Base-by-base conservation (phyloP, 37 sponge, comb jelly and placozoan species). In the Crambe crambe region DNA sequence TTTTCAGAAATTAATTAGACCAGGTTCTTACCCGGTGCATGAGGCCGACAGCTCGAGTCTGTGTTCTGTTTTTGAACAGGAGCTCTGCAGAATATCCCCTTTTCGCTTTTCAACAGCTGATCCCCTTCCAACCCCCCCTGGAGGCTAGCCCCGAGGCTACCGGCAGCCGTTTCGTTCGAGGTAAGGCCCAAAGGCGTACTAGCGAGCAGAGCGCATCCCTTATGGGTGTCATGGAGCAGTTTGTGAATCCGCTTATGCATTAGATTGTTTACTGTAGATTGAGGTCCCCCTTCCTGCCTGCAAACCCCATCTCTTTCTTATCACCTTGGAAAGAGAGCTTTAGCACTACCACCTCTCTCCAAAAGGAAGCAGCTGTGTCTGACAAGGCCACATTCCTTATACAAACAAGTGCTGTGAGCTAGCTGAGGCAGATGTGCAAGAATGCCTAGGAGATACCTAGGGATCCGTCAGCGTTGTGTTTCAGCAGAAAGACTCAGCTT, bases 361-460 rank as follows among this genome's bases (percentile, higher is more conserved):
- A n/a, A n/a, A n/a, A n/a, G n/a, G n/a, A n/a, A n/a, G n/a, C n/a
- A n/a, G n/a, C n/a, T n/a, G n/a, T n/a, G n/a, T n/a, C n/a, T n/a
- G n/a, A n/a, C n/a, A n/a, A n/a, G n/a, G n/a, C n/a, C n/a, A n/a
- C n/a, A n/a, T n/a, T n/a, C n/a, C n/a, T n/a, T n/a, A n/a, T n/a
- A n/a, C n/a, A n/a, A n/a, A n/a, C n/a, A n/a, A n/a, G n/a, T n/a
- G n/a, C n/a, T n/a, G n/a, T n/a, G n/a, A n/a, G n/a, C n/a, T n/a
- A n/a, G n/a, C n/a, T n/a, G n/a, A n/a, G n/a, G n/a, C n/a, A n/a
- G n/a, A n/a, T n/a, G n/a, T n/a, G n/a, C n/a, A 23, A 37, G 21
- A 3, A 83, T 83, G 84, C 84, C 84, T 23, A 74, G 84, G 26
- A 25, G 84, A 22, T 68, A 43, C 56, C 70, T 75, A 2, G 76